Conservation (phyloP, 2,888 invertebrate genomes). For the Patella ulyssiponensis region DNA sequence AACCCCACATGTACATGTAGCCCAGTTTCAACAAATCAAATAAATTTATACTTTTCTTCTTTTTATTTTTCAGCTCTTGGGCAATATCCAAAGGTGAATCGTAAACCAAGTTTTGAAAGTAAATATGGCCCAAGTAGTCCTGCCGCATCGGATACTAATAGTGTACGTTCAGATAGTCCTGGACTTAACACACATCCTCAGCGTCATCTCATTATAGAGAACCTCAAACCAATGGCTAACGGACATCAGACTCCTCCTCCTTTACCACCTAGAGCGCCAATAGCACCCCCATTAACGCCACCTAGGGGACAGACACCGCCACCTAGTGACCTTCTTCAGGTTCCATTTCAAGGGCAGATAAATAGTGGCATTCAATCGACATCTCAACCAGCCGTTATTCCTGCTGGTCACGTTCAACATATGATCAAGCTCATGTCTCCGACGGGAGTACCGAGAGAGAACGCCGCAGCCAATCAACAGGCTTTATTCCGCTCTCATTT, state of each 20-base stretch:
- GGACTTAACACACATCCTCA: slow-evolving; percentile 35
- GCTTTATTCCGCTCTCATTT: slow-evolving; percentile 23
- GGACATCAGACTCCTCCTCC: slow-evolving; percentile 76
- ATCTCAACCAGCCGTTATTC: slow-evolving; percentile 33
- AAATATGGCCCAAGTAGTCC: slow-evolving; percentile 87
- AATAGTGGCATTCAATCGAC: background rate
- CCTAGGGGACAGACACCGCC: slow-evolving; percentile 48
- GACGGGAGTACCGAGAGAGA: slow-evolving; percentile 72
- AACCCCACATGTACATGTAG: background rate
- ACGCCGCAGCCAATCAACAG: slow-evolving; percentile 72
- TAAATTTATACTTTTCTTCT: background rate
- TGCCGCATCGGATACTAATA: slow-evolving; percentile 88
- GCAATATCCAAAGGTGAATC: slow-evolving; percentile 76
- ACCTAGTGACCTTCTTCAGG: slow-evolving; percentile 35
- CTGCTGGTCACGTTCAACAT: slow-evolving; percentile 77
- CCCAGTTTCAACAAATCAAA: background rate
- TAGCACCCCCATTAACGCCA: slow-evolving; percentile 36
- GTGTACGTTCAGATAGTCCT: slow-evolving; percentile 74
- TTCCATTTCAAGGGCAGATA: slow-evolving; percentile 13
- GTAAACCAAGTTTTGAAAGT: slow-evolving; percentile 90
- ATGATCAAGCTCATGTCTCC: slow-evolving; percentile 85
- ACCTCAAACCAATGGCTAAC: slow-evolving; percentile 41
- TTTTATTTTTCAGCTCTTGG: slow-evolving; percentile 26
- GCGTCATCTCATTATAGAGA: slow-evolving; percentile 16
- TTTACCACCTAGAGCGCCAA: slow-evolving; percentile 58